A percentile compares a stretch with the other conserved stretches of the same genome.
Conservation (phyloP, 1,140 invertebrate genomes). For the Bombyx mori region ASM3026992v2 NC_085118.1:11564501-11565000, state of each 20-base stretch:
- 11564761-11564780: constrained; percentile 4
- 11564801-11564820: constrained; percentile 7
- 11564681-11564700: not conserved
- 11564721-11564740: not conserved
- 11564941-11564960: too few species aligned
- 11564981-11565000: constrained; percentile 43
- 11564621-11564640: too few species aligned
- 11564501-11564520: too few species aligned
- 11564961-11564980: too few species aligned
- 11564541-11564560: too few species aligned
- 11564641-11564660: not conserved
- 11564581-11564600: too few species aligned
- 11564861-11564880: constrained; percentile 2
- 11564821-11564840: constrained; percentile 42
- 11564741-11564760: constrained; percentile 5
- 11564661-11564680: not conserved
- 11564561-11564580: too few species aligned
- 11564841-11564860: constrained; percentile 27
- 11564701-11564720: not conserved
- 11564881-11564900: too few species aligned
- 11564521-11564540: too few species aligned
- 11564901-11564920: too few species aligned
- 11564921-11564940: too few species aligned
- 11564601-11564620: too few species aligned
- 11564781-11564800: constrained; percentile 4